Percentiles rank a stretch among this genome's conserved stretches.
phyloP scores from a whole-genome alignment of 1,140 invertebrate genomes.

The Conopomorpha cramerella region DNA sequence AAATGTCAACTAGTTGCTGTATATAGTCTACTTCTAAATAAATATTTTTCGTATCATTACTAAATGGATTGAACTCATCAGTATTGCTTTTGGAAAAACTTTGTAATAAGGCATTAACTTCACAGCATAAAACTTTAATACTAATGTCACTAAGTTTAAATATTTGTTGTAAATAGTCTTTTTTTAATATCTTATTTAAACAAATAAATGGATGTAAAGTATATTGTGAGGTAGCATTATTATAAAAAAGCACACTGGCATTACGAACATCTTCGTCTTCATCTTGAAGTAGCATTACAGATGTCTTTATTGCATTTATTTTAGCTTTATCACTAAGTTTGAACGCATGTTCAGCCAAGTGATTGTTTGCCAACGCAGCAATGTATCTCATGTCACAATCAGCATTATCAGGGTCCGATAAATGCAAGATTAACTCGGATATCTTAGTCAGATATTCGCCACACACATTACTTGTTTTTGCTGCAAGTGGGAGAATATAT shows the following conservation, averaged over 20 bases:
- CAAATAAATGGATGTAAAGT: slow-evolving; percentile 38
- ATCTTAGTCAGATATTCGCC: slow-evolving; percentile 14
- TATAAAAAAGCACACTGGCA: slow-evolving; percentile 26
- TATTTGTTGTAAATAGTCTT: slow-evolving; percentile 18
- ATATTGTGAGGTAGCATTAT: no score
- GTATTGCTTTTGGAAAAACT: slow-evolving; percentile 5
- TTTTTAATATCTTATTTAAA: slow-evolving; percentile 28
- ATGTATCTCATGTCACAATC: slow-evolving; percentile 42
- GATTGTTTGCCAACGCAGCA: slow-evolving; percentile 35
- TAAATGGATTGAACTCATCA: slow-evolving; percentile 42
- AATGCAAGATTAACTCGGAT: slow-evolving; percentile 18
- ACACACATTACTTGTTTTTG: slow-evolving; percentile 11
- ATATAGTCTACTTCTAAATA: slow-evolving; percentile 34
- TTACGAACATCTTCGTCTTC: slow-evolving; percentile 48
- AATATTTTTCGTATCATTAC: slow-evolving; percentile 43
- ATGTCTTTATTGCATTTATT: slow-evolving; percentile 29
- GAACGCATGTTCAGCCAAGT: slow-evolving; percentile 22
- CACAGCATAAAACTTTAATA: slow-evolving; percentile 15
- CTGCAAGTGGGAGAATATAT: slow-evolving; percentile 35
- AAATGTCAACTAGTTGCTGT: slow-evolving; percentile 15
- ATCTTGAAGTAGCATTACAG: slow-evolving; percentile 44
- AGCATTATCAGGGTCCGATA: slow-evolving; percentile 24
- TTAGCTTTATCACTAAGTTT: slow-evolving; percentile 22
- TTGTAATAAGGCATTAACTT: slow-evolving; percentile 14
- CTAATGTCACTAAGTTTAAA: slow-evolving; percentile 14